Percentiles rank a stretch among this genome's conserved stretches.
Conservation (phyloP, 1,140 invertebrate species). For the Protaetia brevitarsis region DNA sequence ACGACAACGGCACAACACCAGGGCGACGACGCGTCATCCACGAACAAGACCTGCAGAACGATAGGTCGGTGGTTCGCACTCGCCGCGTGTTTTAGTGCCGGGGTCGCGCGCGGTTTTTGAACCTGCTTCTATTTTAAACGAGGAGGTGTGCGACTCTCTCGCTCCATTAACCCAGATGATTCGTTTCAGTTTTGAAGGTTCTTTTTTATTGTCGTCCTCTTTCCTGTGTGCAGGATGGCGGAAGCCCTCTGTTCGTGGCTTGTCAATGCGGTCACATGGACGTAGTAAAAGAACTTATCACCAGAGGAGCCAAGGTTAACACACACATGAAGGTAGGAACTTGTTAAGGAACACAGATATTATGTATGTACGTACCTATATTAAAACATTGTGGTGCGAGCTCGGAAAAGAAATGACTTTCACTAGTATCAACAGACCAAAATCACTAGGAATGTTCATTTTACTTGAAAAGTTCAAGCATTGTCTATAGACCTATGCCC, state of each 20-base stretch:
- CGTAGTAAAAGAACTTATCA: constrained; percentile 77
- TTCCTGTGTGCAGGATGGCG: constrained; percentile 74
- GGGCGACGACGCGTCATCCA: not conserved
- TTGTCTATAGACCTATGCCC: too few species aligned
- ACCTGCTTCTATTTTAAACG: constrained; percentile 16
- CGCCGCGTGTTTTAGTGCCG: not conserved
- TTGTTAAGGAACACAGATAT: not conserved
- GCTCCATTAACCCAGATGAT: constrained; percentile 24
- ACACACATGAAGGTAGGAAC: constrained; percentile 76
- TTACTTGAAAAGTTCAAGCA: too few species aligned
- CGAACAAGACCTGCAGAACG: not conserved
- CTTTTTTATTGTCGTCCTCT: not conserved
- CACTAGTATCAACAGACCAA: too few species aligned
- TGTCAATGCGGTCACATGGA: constrained; percentile 88
- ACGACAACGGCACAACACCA: not conserved
- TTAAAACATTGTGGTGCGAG: too few species aligned
- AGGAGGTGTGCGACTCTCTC: not conserved
- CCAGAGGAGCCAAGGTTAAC: constrained; percentile 77
- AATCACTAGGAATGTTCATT: too few species aligned
- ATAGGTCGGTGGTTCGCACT: not conserved
- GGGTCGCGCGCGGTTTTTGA: constrained; percentile 18
- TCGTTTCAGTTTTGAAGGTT: constrained; percentile 2
- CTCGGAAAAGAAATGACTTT: too few species aligned
- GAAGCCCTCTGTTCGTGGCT: constrained; percentile 86
- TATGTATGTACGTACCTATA: too few species aligned